Conservation (phyloP, 2,888 invertebrate species). For the Acanthosepion pharaonis region DNA sequence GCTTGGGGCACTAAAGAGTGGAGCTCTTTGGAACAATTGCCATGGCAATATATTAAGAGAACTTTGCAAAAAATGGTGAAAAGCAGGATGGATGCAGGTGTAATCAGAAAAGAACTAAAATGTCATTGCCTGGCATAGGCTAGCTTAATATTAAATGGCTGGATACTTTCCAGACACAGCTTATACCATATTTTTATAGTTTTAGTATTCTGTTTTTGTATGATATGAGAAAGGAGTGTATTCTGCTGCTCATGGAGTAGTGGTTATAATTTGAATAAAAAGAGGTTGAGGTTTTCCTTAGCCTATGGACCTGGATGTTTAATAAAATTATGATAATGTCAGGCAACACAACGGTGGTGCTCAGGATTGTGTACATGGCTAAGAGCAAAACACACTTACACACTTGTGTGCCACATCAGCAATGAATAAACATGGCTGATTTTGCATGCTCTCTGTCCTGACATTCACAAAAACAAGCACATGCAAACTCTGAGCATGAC, state of each 20-base stretch:
- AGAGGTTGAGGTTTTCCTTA: neutral
- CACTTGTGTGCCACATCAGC: neutral
- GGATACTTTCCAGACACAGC: too few relatives aligned
- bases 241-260: neutral
- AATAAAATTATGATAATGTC: neutral
- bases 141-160: too few relatives aligned
- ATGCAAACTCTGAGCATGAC: neutral
- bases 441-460: neutral
- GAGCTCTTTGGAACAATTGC: too few relatives aligned
- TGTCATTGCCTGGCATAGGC: too few relatives aligned
- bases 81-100: too few relatives aligned
- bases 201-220: neutral
- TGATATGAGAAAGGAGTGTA: neutral
- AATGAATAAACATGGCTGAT: slow-evolving; percentile 10
- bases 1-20: too few relatives aligned
- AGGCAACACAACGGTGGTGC: neutral
- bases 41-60: too few relatives aligned
- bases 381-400: neutral
- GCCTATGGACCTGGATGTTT: neutral
- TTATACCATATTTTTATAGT: too few relatives aligned
- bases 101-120: too few relatives aligned
- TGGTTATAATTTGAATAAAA: neutral
- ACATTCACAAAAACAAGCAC: neutral
- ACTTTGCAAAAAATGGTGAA: too few relatives aligned
- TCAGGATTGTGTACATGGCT: neutral